Base-by-base conservation (phyloP, 2,797 vertebrate genomes). In the Serranus cabrilla region DNA sequence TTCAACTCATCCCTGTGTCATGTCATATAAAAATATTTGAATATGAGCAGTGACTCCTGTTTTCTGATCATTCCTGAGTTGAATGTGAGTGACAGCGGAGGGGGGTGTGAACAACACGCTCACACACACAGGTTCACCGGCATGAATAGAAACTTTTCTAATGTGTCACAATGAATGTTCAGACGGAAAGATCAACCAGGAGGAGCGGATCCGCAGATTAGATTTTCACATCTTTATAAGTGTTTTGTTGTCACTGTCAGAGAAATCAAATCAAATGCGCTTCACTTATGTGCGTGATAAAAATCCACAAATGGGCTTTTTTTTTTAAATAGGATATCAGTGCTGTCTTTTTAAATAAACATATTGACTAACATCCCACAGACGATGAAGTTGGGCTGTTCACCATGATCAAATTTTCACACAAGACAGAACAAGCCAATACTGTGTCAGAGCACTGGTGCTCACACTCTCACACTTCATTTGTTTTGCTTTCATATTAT, bases 21-120 rank as follows among this genome's bases (percentile, higher is more conserved):
- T 78, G 80, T 92, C 88, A 69, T 70, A 90, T 93, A 92, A 92
- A 94, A 92, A 74, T 85, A 81, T 83, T 90, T 89, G 86, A 90
- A 91, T 92, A 75, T 85, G 76, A 87, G 83, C 69, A 5, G 43
- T 83, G 81, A 79, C 63, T 89, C 84, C 63, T 81, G 82, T 86
- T 79, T 89, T 91, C 81, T 89, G 88, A 92, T 88, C 84, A 79
- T 76, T 80, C 76, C 62, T 75, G 67, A 87, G 88, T 40, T 80
- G 78, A 87, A 80, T 49, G 59, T 90, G 90, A 93, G 86, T 85
- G 91, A 90, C 92, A 82, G 89, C 79, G 0, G 75, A 79, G 73
- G 76, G 72, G 76, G 63, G 54, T 31, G 47, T 13, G 52, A 77
- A 66, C 75, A 71, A 37, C 11, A 23, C 0, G 74, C 65, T 68